Conservation (phyloP, 1,140 invertebrate species). For the Panulirus ornatus region DNA sequence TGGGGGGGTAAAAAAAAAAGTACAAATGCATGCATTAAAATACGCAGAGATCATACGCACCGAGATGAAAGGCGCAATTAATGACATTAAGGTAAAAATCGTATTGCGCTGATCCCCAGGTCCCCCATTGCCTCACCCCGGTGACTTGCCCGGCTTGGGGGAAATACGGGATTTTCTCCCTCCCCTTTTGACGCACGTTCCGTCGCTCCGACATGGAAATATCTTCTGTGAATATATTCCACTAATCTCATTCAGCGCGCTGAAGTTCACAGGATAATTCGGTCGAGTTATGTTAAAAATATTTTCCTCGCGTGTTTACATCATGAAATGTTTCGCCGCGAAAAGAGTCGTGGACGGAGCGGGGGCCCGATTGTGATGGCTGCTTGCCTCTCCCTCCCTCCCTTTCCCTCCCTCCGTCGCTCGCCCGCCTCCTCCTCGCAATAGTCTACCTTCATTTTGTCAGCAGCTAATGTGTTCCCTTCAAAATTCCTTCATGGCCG, state of each 20-base stretch:
- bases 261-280: slow-evolving; percentile 5
- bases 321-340: not conserved
- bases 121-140: not conserved
- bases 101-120: not conserved
- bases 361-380: too few relatives aligned
- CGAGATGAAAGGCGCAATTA: slow-evolving; percentile 16
- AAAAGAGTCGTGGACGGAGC: not conserved
- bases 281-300: not conserved
- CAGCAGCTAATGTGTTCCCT: slow-evolving; percentile 52
- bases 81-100: slow-evolving; percentile 14
- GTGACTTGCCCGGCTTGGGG: too few relatives aligned
- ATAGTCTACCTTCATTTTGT: slow-evolving; percentile 28
- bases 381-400: too few relatives aligned
- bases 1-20: not conserved
- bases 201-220: not conserved
- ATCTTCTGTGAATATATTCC: slow-evolving; percentile 9
- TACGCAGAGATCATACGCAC: not conserved
- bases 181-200: not conserved
- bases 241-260: slow-evolving; percentile 5
- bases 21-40: not conserved
- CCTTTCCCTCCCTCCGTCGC: not conserved
- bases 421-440: slow-evolving; percentile 12
- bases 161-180: not conserved
- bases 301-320: slow-evolving; percentile 1
- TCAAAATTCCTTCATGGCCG: slow-evolving; percentile 40